Evolutionary conservation across 2,113 vertebrate genomes (phyloP), one percentile per base, ranked within the genome.

Genomic region (Paramormyrops kingsleyae): DNA sequence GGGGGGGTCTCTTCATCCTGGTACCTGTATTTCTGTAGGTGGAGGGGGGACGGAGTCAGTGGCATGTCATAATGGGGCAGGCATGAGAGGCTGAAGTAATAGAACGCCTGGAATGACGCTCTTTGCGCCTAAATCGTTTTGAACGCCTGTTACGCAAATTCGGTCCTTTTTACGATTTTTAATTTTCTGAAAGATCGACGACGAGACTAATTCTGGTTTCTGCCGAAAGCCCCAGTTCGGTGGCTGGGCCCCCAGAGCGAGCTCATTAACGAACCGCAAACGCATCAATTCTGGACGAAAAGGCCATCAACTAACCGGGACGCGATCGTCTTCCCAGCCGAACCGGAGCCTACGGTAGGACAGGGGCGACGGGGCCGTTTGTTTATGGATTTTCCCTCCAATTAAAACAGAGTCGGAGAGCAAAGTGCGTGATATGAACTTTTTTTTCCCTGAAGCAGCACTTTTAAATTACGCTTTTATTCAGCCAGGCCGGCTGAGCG

Each of bases 1-100:
- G 96, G 94, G 0, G 95, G 95, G 90, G 95, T 94, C 91, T 96
- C 96, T 91, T 96, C 96, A 89, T 96, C 96, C 90, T 96, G 95
- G 93, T 96, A 97, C 91, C 96, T 94, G 85, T 97, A 96, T 92
- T 97, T 96, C 96, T 97, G 92, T 88, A 92, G 89, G 93, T 70
- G 91, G 83, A 91, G 10, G 31, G 89, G 9, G 56, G 46, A 6
- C 24, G 17, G 56, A 47, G 21, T 15, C 47, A 47, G 83, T 2
- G 2, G 1, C 24, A 1, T 44, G 21, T 87, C 85, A 12, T 84
- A 84, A 47, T 47, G 83, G 24, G 42, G 10, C n/a, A 12, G 80
- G 44, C 80, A 21, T 12, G 19, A 84, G 83, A 84, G 44, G 44
- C 42, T 10, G 44, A 84, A 44, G 39, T 46, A 44, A 44, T 12